Conservation (phyloP, 2,888 invertebrate species). For the Frankliniella fusca region DNA sequence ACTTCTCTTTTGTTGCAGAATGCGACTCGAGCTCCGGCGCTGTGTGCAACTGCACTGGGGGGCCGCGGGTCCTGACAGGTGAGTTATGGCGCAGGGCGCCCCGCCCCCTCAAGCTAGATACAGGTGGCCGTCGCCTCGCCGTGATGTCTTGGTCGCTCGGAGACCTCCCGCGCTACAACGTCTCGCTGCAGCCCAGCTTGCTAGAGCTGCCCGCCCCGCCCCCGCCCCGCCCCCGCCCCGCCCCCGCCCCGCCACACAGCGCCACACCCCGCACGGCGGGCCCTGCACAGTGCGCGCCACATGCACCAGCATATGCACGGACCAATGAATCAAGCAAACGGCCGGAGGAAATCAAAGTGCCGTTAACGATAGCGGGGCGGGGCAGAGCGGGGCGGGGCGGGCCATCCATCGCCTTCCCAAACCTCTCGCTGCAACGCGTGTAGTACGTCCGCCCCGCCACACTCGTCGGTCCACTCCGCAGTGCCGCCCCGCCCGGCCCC, state of each 20-base stretch:
- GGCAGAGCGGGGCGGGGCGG: background rate
- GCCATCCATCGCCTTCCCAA: background rate
- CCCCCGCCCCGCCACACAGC: background rate
- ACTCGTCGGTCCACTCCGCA: no score
- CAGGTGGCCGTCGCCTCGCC: no score
- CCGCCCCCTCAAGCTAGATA: no score
- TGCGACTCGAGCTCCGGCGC: background rate
- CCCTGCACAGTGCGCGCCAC: background rate
- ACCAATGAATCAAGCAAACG: background rate
- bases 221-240: no score
- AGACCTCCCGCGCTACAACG: no score
- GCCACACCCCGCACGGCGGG: no score
- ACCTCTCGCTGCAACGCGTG: background rate
- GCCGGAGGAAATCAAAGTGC: background rate
- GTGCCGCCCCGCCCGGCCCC: background rate
- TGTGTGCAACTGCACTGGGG: constrained; percentile 19
- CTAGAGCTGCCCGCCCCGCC: no score
- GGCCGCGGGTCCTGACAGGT: background rate
- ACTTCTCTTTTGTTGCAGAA: background rate
- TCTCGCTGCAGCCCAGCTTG: no score
- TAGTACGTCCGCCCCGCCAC: background rate
- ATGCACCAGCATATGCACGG: background rate
- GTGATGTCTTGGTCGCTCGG: no score
- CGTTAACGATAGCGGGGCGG: background rate
- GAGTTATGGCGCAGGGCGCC: background rate